Base-by-base conservation (phyloP, 2,113 vertebrate genomes). In the Vulpes ferrilata region DNA sequence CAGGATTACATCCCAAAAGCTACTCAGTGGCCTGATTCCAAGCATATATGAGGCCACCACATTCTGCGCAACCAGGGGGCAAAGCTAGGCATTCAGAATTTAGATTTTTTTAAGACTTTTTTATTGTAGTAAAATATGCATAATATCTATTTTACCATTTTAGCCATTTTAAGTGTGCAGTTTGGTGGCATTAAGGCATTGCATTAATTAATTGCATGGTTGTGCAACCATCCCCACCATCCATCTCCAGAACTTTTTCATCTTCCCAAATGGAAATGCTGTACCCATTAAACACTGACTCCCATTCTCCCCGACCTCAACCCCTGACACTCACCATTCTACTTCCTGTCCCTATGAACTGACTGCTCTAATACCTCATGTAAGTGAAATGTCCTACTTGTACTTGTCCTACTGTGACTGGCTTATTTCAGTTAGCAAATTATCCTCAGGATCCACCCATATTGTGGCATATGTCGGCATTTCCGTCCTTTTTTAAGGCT, bases 41-140 rank as follows among this genome's bases (percentile, higher is more conserved):
- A 27, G 15, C 15, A 35, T 2, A 15, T 4, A 0, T 11, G 30
- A 12, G 7, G 17, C 17, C 19, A 4, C 43, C 23, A 25, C 32
- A 22, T 65, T 30, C n/a, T 4, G 65, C 32, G 23, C 32, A 23
- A 20, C n/a, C 12, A 3, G 20, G 76, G 73, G 48, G 43, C 67
- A 22, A 3, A 32, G 83, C 27, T 30, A 57, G 60, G 30, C 32
- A 59, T n/a, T 76, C 71, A 80, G 27, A 64, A 30, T 51, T 48
- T 13, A 67, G 48, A 17, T 43, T 48, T 76, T 43, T 73, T 71
- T 73, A 16, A 57, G 57, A 59, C 23, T 81, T 30, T 51, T 60
- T 71, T 55, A 73, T 62, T 32, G 53, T 55, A 3, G 16, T n/a
- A 43, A 93, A 95, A 76, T 43, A 23, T 2, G 27, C 43, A 27